Evolutionary conservation across 2,888 invertebrate genomes (phyloP).

Genomic region (Miltochrista miniata): DNA sequence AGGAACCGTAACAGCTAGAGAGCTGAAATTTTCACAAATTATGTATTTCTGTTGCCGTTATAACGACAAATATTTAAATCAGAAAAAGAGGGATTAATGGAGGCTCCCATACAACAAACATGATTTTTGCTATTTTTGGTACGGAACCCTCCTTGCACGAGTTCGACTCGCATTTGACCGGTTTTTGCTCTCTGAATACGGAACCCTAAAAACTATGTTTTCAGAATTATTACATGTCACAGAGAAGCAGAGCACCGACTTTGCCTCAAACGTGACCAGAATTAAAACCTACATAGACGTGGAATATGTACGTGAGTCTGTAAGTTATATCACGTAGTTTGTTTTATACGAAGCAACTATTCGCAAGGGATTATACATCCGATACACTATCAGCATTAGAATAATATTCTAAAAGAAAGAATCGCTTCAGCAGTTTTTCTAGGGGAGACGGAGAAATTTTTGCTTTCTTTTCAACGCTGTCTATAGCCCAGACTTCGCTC

Average conservation of each 20-base stretch:
- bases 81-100: no score
- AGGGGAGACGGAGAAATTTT: no score
- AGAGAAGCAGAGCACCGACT: not conserved
- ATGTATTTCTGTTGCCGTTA: no score
- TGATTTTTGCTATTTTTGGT: no score
- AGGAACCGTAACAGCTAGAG: no score
- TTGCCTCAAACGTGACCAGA: not conserved
- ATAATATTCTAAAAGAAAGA: constrained; percentile 20
- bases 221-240: not conserved
- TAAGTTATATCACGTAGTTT: constrained; percentile 7
- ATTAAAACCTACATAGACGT: not conserved
- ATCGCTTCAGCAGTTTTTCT: constrained; percentile 2
- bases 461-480: no score
- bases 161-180: no score
- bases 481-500: no score
- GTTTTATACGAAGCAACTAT: constrained; percentile 5
- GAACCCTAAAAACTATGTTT: not conserved
- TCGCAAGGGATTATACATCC: constrained; percentile 10
- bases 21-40: no score
- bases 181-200: not conserved
- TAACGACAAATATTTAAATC: no score
- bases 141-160: no score
- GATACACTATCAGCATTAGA: constrained; percentile 15
- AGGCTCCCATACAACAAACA: no score
- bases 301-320: constrained; percentile 6